These are phyloP conservation scores for Altica lythri DNA, from an alignment of 2,888 invertebrate species.

Conservation along the genomic window DNA sequence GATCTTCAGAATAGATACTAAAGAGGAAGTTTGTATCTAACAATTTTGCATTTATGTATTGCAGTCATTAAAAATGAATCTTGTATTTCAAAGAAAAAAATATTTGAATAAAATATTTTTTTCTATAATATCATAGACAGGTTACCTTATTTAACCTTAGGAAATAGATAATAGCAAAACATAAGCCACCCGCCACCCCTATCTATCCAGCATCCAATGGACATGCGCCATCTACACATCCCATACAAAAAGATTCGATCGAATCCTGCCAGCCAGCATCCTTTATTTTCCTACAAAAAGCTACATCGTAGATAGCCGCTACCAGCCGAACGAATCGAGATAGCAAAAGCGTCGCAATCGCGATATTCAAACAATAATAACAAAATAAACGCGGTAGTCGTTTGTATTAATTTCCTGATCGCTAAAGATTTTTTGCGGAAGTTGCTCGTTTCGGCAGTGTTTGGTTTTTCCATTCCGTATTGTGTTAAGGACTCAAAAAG, in stretches of 20 bases:
- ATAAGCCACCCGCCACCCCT: conserved; percentile 4
- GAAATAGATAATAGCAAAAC: no score
- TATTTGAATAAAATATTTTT: no score
- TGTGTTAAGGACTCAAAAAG: neutral
- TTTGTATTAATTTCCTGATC: conserved; percentile 25
- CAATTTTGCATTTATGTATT: no score
- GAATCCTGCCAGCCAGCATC: conserved; percentile 17
- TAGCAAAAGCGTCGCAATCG: conserved; percentile 10
- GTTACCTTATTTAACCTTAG: no score
- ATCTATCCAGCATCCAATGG: conserved; percentile 5
- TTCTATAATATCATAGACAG: no score
- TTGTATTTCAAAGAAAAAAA: no score
- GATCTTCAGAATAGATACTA: no score
- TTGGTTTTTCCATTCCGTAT: conserved; percentile 8
- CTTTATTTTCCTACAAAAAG: conserved; percentile 20
- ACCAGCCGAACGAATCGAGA: conserved; percentile 17
- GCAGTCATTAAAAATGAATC: no score
- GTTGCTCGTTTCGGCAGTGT: conserved; percentile 11
- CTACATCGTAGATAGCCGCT: conserved; percentile 28
- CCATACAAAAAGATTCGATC: conserved; percentile 29
- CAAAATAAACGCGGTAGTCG: conserved; percentile 27
- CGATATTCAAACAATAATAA: conserved; percentile 28
- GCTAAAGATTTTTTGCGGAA: conserved; percentile 19
- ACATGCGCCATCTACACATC: conserved; percentile 24
- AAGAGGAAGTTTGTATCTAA: no score